A percentile compares a stretch with the other conserved stretches of the same genome.
Evolutionary conservation across 1,140 invertebrate species (phyloP).

Genomic region (Zaprionus gabonicus): DNA sequence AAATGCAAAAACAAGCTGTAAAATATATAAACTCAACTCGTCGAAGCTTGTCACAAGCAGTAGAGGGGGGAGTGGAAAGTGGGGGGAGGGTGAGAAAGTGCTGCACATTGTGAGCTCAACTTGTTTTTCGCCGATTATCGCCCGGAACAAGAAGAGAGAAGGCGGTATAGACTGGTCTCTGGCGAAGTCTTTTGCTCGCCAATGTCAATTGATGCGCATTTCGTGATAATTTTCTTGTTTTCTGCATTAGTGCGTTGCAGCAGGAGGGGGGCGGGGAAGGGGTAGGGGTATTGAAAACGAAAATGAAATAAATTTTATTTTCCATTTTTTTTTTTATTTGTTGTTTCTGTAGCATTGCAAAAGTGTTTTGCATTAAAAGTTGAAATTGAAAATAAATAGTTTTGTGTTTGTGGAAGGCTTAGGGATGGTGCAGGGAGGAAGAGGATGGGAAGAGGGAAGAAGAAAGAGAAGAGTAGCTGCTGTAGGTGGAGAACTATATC

Average conservation of each 20-base stretch:
- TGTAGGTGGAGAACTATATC: no score
- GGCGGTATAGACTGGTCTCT: not conserved
- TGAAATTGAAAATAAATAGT: slow-evolving; percentile 48
- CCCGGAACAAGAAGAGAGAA: not conserved
- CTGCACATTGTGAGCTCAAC: slow-evolving; percentile 37
- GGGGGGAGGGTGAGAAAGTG: slow-evolving; percentile 17
- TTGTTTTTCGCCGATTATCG: slow-evolving; percentile 46
- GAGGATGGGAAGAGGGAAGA: no score
- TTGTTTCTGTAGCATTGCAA: not conserved
- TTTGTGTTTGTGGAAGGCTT: not conserved
- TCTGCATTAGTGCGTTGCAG: slow-evolving; percentile 47
- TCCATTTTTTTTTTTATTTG: no score
- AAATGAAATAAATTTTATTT: not conserved
- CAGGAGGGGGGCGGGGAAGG: not conserved
- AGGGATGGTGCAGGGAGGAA: no score
- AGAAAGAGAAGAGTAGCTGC: no score
- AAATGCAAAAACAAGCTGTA: slow-evolving; percentile 5
- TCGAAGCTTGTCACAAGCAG: slow-evolving; percentile 33
- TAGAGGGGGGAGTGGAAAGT: not conserved
- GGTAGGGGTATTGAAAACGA: not conserved
- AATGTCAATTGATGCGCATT: slow-evolving; percentile 52
- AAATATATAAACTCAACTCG: slow-evolving; percentile 20
- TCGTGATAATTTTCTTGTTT: slow-evolving; percentile 61
- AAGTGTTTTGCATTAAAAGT: slow-evolving; percentile 53
- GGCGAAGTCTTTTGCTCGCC: slow-evolving; percentile 32